A percentile compares a stretch with the other conserved stretches of the same genome.
phyloP scores from a whole-genome alignment of 2,113 vertebrate genomes.

The Eulemur rufifrons region DNA sequence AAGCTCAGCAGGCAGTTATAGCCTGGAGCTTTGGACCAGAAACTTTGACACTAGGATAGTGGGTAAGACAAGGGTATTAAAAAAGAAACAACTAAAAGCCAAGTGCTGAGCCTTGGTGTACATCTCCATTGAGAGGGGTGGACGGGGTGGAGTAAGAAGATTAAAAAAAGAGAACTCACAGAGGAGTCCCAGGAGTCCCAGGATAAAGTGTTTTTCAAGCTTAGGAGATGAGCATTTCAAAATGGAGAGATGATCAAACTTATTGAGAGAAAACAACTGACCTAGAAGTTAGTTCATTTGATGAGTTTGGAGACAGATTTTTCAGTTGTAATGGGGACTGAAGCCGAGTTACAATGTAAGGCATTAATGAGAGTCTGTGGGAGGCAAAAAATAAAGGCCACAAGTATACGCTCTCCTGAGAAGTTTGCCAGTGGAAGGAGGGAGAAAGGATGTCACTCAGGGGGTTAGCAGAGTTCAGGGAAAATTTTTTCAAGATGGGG shows the following conservation, averaged over 20 bases:
- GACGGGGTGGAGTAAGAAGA: background rate
- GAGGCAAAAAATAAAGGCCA: background rate
- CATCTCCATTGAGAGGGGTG: background rate
- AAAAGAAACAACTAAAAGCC: background rate
- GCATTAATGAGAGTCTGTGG: background rate
- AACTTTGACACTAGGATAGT: background rate
- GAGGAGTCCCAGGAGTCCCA: background rate
- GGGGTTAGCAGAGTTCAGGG: background rate
- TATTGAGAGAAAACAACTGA: background rate
- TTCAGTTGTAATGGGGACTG: background rate
- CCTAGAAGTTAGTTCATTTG: background rate
- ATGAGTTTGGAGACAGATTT: background rate
- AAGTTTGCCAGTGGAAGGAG: background rate
- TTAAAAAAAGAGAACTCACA: no score
- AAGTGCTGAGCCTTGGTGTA: background rate
- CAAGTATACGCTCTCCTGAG: background rate
- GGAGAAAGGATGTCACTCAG: background rate
- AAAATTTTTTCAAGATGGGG: background rate
- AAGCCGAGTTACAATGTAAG: background rate
- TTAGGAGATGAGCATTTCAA: background rate
- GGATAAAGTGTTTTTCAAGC: background rate
- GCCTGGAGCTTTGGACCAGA: background rate
- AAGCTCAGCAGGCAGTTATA: background rate
- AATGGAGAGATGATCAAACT: background rate
- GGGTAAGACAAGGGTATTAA: background rate